Evolutionary conservation across 2,888 invertebrate species (phyloP).

Genomic region (Chironomus tentans): DNA sequence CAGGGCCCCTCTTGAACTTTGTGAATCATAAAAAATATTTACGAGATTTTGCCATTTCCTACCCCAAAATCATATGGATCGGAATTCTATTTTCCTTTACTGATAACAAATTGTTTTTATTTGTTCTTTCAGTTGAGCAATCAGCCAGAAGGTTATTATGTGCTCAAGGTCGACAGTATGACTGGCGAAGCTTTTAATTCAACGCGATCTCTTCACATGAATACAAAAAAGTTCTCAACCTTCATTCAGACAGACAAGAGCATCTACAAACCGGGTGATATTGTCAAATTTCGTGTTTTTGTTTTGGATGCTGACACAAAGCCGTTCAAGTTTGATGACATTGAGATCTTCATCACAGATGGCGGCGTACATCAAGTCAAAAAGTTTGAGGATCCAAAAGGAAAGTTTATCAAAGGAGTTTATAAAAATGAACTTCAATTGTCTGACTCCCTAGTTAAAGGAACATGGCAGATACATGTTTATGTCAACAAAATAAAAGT

Average conservation of each 20-base stretch:
- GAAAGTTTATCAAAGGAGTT: constrained; percentile 55
- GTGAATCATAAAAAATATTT: no score
- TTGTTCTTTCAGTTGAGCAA: no score
- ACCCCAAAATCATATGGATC: no score
- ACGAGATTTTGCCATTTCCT: no score
- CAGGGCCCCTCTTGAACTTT: no score
- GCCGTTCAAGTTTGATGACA: constrained; percentile 43
- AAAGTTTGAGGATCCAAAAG: constrained; percentile 57
- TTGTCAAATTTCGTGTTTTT: constrained; percentile 71
- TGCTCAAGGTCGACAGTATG: no score
- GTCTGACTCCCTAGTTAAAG: constrained; percentile 73
- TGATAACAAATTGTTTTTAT: constrained; percentile 38
- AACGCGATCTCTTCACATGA: constrained; percentile 33
- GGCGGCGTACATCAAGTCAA: constrained; percentile 70
- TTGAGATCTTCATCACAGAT: constrained; percentile 45
- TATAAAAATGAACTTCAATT: constrained; percentile 65
- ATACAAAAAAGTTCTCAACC: constrained; percentile 74
- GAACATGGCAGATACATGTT: constrained; percentile 76
- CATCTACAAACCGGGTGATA: constrained; percentile 78
- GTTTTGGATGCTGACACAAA: constrained; percentile 65
- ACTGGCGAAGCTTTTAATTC: no score
- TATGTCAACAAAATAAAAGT: constrained; percentile 44
- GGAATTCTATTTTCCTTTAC: no score
- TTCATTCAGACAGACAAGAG: constrained; percentile 89
- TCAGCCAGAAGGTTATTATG: no score